Evolutionary conservation across 2,888 invertebrate species (phyloP).

Genomic region (Cheilosia soror): DNA sequence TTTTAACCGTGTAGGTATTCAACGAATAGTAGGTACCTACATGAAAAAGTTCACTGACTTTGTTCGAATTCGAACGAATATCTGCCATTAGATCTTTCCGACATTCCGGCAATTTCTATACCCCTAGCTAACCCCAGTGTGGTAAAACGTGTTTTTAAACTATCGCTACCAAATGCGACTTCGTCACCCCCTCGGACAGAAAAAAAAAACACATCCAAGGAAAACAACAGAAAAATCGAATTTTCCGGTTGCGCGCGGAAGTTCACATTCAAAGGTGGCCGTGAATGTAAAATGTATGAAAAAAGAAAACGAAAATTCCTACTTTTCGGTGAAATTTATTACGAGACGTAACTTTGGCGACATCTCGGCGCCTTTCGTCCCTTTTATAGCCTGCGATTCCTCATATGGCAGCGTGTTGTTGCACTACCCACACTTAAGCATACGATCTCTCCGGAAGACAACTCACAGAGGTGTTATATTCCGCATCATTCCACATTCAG

Average conservation of each 20-base stretch:
- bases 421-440: slow-evolving; percentile 57
- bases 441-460: slow-evolving; percentile 34
- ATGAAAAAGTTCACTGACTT: too few species aligned
- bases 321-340: slow-evolving; percentile 72
- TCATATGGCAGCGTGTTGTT: slow-evolving; percentile 54
- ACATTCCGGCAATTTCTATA: background rate
- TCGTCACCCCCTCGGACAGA: slow-evolving; percentile 1
- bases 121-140: slow-evolving; percentile 34
- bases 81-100: too few species aligned
- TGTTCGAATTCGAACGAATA: too few species aligned
- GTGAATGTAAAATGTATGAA: slow-evolving; percentile 70
- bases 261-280: slow-evolving; percentile 73
- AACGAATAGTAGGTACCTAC: too few species aligned
- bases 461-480: slow-evolving; percentile 67
- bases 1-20: too few species aligned
- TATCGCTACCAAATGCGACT: background rate
- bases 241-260: slow-evolving; percentile 75
- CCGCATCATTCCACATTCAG: slow-evolving; percentile 67
- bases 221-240: slow-evolving; percentile 72
- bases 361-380: slow-evolving; percentile 72
- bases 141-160: slow-evolving; percentile 21
- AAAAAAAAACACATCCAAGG: background rate
- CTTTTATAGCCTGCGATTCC: slow-evolving; percentile 59
- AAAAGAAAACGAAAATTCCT: slow-evolving; percentile 43
- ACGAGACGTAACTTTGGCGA: slow-evolving; percentile 74